These are phyloP conservation scores for Varecia variegata DNA, from an alignment of 2,797 vertebrate species.

Conservation along the genomic window DNA sequence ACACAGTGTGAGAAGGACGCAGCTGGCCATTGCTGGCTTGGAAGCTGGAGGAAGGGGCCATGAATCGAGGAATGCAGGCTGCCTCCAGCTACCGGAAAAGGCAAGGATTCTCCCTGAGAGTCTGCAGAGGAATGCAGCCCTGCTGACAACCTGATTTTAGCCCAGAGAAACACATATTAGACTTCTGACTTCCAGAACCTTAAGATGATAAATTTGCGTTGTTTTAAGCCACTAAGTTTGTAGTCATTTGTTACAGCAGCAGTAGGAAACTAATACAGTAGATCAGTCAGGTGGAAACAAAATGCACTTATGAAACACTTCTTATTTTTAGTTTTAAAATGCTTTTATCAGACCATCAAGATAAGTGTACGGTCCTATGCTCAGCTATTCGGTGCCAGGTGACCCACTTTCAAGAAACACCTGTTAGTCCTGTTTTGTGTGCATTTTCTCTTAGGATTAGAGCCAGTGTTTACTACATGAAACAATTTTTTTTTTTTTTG, in stretches of 20 bases:
- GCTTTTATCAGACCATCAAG: neutral
- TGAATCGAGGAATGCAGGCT: accelerated
- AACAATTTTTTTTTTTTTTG: neutral
- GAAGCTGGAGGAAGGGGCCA: neutral
- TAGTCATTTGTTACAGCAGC: neutral
- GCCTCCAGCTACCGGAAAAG: neutral
- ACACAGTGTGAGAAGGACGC: accelerated
- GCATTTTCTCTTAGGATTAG: neutral
- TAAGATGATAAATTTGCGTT: neutral
- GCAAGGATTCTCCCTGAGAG: neutral
- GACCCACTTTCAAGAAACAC: neutral
- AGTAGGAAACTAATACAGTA: neutral
- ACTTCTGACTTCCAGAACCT: neutral
- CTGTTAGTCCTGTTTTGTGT: neutral
- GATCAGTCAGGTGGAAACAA: neutral
- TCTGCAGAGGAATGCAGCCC: neutral
- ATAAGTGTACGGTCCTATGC: neutral
- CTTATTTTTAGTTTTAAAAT: neutral
- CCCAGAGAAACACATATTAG: neutral
- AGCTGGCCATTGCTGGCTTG: neutral
- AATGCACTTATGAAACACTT: neutral
- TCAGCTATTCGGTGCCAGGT: neutral
- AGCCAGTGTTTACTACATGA: neutral
- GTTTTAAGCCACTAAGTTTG: neutral
- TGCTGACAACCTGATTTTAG: neutral